These are phyloP conservation scores for Chionomys nivalis DNA, from an alignment of 2,113 vertebrate genomes.

Conservation along the genomic window DNA sequence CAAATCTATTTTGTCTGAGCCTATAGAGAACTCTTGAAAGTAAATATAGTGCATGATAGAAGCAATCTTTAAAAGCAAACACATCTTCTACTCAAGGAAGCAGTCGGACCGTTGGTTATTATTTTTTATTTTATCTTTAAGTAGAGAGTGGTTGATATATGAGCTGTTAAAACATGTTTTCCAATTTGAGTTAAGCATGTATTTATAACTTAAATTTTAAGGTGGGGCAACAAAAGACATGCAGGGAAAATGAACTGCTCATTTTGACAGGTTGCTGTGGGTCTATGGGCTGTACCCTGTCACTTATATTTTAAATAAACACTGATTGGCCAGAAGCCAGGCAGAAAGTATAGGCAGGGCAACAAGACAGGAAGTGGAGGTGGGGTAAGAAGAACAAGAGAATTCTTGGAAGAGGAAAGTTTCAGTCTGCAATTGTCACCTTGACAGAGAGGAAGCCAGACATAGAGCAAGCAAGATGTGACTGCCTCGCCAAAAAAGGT, in stretches of 20 bases:
- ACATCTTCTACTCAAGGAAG: neutral
- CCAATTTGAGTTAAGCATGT: neutral
- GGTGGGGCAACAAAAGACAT: neutral
- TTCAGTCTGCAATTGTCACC: no score
- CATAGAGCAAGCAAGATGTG: no score
- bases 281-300: no score
- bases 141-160: neutral
- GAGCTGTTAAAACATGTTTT: neutral
- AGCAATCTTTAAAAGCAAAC: neutral
- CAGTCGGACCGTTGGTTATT: neutral
- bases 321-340: no score
- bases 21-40: neutral
- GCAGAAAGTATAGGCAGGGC: no score
- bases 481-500: no score
- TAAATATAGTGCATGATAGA: neutral
- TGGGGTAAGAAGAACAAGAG: no score
- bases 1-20: neutral
- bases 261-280: neutral
- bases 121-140: neutral
- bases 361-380: no score
- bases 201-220: slow-evolving; percentile 1
- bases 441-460: no score
- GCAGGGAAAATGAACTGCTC: neutral
- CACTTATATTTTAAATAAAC: no score
- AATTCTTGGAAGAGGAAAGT: no score